A percentile compares a stretch with the other conserved stretches of the same genome.
These are phyloP conservation scores for Drosophila greeni DNA, from an alignment of 2,888 invertebrate species.

Conservation along the genomic window DNA sequence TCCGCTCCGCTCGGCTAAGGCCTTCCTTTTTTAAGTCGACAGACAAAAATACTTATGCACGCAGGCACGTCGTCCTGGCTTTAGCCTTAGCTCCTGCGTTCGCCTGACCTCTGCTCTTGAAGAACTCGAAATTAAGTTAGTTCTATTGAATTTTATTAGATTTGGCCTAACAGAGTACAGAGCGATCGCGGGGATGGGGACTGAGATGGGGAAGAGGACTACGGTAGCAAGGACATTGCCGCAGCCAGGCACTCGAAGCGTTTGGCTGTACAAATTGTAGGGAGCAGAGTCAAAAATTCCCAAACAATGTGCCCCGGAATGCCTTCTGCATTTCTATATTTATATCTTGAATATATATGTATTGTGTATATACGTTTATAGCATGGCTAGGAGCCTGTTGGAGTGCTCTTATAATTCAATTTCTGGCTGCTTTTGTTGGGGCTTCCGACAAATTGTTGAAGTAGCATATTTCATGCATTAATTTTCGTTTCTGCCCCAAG, in stretches of 20 bases:
- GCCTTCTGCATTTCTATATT: conserved; percentile 33
- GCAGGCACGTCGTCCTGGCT: conserved; percentile 51
- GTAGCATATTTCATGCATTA: conserved; percentile 52
- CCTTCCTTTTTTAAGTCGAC: conserved; percentile 16
- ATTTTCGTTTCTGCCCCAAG: conserved; percentile 38
- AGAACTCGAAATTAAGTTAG: conserved; percentile 66
- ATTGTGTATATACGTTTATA: conserved; percentile 7
- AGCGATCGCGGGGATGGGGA: conserved; percentile 21
- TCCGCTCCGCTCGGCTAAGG: background rate
- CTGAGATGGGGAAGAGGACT: background rate
- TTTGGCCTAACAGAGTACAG: conserved; percentile 51
- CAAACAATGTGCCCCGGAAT: conserved; percentile 19
- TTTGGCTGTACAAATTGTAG: conserved; percentile 36
- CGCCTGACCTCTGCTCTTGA: conserved; percentile 56
- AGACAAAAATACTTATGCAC: conserved; percentile 40
- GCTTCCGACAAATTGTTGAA: conserved; percentile 49
- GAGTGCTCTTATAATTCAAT: conserved; percentile 59
- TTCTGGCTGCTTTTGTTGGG: conserved; percentile 44
- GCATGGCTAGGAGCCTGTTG: conserved; percentile 9
- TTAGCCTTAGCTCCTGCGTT: conserved; percentile 10
- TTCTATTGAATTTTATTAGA: conserved; percentile 68
- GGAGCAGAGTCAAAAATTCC: conserved; percentile 39
- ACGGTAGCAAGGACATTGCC: conserved; percentile 41
- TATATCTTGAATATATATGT: conserved; percentile 14
- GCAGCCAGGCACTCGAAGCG: conserved; percentile 36